Conservation (phyloP, 53 echinoderm and acorn worm species). For the Holothuria leucospilota region DNA sequence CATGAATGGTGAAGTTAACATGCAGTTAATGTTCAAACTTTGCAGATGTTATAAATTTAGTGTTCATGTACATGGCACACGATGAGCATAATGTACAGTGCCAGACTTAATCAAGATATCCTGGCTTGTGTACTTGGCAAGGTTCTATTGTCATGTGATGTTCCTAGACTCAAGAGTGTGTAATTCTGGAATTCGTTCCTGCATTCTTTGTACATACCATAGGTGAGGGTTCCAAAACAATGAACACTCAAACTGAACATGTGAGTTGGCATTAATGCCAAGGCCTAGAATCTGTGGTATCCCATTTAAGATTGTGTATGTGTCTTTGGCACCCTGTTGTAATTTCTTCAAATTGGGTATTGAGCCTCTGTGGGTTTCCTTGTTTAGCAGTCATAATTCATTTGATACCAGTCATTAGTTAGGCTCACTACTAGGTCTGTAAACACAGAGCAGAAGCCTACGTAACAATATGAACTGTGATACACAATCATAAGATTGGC, state of each 20-base stretch:
- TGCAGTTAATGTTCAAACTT: too few relatives aligned
- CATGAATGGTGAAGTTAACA: too few relatives aligned
- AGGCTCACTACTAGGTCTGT: not conserved
- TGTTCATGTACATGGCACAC: too few relatives aligned
- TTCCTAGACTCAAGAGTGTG: not conserved
- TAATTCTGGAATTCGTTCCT: conserved; percentile 3
- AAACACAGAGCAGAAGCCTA: too few relatives aligned
- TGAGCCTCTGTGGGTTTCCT: conserved; percentile 44
- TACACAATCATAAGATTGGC: too few relatives aligned
- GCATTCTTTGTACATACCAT: conserved; percentile 40
- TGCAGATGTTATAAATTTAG: too few relatives aligned
- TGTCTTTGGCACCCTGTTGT: conserved; percentile 6
- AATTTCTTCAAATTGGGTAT: conserved; percentile 35
- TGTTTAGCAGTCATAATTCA: conserved; percentile 50
- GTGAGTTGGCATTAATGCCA: conserved; percentile 11
- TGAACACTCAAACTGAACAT: not conserved
- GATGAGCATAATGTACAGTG: too few relatives aligned
- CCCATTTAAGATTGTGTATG: not conserved
- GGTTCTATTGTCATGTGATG: conserved; percentile 26
- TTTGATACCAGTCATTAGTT: conserved; percentile 33
- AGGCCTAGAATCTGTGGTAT: conserved; percentile 36
- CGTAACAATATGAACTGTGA: too few relatives aligned
- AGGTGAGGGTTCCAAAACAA: conserved; percentile 14
- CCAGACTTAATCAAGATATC: too few relatives aligned
- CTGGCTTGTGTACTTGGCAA: too few relatives aligned